Evolutionary conservation across 2,888 invertebrate species (phyloP).

Genomic region (Orthosia cruda): DNA sequence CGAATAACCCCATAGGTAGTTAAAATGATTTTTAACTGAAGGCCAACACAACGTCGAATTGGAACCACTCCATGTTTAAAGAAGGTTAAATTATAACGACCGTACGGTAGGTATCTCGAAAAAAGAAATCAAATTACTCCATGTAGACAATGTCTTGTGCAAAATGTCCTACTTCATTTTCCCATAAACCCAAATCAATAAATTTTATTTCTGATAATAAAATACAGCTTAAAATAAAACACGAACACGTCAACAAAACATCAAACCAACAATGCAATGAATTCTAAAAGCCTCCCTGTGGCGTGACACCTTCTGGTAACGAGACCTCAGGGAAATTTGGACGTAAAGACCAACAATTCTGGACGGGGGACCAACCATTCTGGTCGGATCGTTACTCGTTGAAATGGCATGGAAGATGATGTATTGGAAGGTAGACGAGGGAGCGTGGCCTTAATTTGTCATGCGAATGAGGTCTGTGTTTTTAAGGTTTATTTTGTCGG

Average conservation of each 20-base stretch:
- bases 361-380: conserved; percentile 41
- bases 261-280: conserved; percentile 44
- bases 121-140: neutral
- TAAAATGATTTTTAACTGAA: neutral
- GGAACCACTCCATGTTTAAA: neutral
- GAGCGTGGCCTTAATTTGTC: conserved; percentile 38
- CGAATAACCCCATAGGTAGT: no score
- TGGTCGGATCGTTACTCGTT: conserved; percentile 48
- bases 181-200: neutral
- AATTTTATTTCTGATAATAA: neutral
- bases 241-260: conserved; percentile 29
- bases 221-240: conserved; percentile 31
- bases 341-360: conserved; percentile 45
- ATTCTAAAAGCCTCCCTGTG: conserved; percentile 56
- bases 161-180: conserved; percentile 6
- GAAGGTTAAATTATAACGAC: neutral
- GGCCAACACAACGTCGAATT: neutral
- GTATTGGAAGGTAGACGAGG: conserved; percentile 35
- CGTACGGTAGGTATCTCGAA: neutral
- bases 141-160: neutral
- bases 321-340: conserved; percentile 75
- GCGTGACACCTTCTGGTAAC: conserved; percentile 63
- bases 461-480: neutral
- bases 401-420: conserved; percentile 58
- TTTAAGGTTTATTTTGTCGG: neutral